These are phyloP conservation scores for Catagonus wagneri DNA, from an alignment of 2,113 vertebrate genomes.

Conservation along the genomic window DNA sequence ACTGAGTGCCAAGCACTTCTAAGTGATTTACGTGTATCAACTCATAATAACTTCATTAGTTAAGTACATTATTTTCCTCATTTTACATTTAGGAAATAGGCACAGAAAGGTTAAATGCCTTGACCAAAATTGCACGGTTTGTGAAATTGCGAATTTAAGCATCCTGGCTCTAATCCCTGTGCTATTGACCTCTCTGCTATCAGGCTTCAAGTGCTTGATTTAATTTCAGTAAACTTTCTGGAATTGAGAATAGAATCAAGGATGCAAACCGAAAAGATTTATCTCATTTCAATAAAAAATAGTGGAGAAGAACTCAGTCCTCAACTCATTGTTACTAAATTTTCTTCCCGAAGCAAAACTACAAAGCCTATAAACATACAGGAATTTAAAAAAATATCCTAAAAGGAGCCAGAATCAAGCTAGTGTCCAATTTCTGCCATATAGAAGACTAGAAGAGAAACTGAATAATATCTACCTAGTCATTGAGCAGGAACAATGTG, in stretches of 20 bases:
- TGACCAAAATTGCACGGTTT: not conserved
- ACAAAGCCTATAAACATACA: not conserved
- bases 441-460: not conserved
- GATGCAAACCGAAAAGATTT: not conserved
- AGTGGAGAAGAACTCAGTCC: not conserved
- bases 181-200: not conserved
- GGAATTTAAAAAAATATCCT: not conserved
- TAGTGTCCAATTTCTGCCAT: not conserved
- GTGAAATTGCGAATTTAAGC: not conserved
- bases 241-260: not conserved
- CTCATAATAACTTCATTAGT: not conserved
- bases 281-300: conserved; percentile 27
- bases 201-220: not conserved
- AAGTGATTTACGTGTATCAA: not conserved
- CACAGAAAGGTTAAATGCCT: conserved; percentile 19
- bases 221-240: conserved; percentile 34
- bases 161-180: not conserved
- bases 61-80: not conserved
- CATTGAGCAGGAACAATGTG: not conserved
- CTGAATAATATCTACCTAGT: not conserved
- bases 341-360: conserved; percentile 41
- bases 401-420: not conserved
- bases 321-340: not conserved
- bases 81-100: not conserved
- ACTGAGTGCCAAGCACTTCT: not conserved